A percentile compares a stretch with the other conserved stretches of the same genome.
These are phyloP conservation scores for Agrotis segetum DNA, from an alignment of 2,888 invertebrate genomes.

Conservation along the genomic window DNA sequence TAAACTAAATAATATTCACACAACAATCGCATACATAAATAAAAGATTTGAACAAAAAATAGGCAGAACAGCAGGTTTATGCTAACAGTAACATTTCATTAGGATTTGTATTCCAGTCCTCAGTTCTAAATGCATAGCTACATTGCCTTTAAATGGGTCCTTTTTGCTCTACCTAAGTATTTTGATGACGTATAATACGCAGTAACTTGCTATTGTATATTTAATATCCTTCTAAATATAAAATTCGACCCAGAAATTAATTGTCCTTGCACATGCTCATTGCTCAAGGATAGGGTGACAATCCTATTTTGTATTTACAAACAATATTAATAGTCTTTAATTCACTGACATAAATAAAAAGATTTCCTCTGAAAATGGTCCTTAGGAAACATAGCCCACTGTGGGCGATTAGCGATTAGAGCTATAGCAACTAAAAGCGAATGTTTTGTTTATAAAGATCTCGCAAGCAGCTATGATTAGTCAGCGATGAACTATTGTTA, in stretches of 20 bases:
- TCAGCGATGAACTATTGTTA: background rate
- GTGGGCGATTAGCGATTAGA: background rate
- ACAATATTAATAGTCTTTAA: too few relatives aligned
- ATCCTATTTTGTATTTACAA: too few relatives aligned
- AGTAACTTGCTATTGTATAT: too few relatives aligned
- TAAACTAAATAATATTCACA: slow-evolving; percentile 75
- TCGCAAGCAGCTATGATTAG: background rate
- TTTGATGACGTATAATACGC: too few relatives aligned
- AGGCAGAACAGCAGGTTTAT: slow-evolving; percentile 28
- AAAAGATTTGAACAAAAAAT: slow-evolving; percentile 60
- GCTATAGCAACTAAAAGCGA: background rate
- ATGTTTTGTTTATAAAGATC: background rate
- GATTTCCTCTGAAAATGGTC: too few relatives aligned
- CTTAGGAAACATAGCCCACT: background rate
- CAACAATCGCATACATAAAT: slow-evolving; percentile 78
- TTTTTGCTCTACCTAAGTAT: too few relatives aligned
- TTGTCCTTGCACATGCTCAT: too few relatives aligned
- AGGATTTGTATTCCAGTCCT: slow-evolving; percentile 36
- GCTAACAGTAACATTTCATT: slow-evolving; percentile 33
- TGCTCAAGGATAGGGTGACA: too few relatives aligned
- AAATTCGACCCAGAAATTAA: too few relatives aligned
- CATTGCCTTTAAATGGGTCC: background rate
- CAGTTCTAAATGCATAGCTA: too few relatives aligned
- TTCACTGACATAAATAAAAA: too few relatives aligned
- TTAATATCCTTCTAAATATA: too few relatives aligned